Conservation (phyloP, 1,140 invertebrate species). For the fruit fly (Drosophila melanogaster) region Release_6_plus_ISO1_MT NT_037436.4:15642501-15643000, state of each 20-base stretch:
- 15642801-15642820: conserved; percentile 38
- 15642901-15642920: conserved; percentile 3
- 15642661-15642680: conserved; percentile 73
- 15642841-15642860: conserved; percentile 38
- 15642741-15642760: conserved; percentile 49
- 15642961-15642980: conserved; percentile 14
- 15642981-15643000: conserved; percentile 6
- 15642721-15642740: conserved; percentile 65
- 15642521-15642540: no score
- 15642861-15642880: conserved; percentile 9
- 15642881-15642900: conserved; percentile 17
- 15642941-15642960: conserved; percentile 12
- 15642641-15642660: conserved; percentile 64
- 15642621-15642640: conserved; percentile 30
- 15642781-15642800: conserved; percentile 52
- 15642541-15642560: no score
- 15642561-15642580: background rate
- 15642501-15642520: no score
- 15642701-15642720: conserved; percentile 79
- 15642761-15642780: conserved; percentile 50
- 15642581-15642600: conserved; percentile 5
- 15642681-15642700: conserved; percentile 80
- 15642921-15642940: background rate
- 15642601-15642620: conserved; percentile 37
- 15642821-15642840: conserved; percentile 32